Conservation (phyloP, 2,888 invertebrate species). For the Drosophila falleni region DNA sequence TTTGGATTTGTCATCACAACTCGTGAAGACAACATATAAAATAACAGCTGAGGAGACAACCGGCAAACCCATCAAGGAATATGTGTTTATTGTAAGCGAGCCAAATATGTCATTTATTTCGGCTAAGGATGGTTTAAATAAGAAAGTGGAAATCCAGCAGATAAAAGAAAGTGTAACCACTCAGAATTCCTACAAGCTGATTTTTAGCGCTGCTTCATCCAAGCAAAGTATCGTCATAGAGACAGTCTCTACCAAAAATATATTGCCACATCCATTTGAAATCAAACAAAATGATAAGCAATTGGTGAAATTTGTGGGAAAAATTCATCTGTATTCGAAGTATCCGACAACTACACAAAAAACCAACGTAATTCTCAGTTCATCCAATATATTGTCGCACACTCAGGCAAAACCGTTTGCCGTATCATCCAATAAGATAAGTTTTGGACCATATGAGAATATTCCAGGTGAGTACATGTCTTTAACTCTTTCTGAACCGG, state of each 20-base stretch:
- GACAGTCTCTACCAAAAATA: conserved; percentile 90
- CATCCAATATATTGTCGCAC: conserved; percentile 92
- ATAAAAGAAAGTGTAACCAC: conserved; percentile 86
- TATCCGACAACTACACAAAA: conserved; percentile 93
- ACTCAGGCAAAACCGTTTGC: conserved; percentile 91
- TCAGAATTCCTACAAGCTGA: conserved; percentile 87
- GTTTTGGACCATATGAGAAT: conserved; percentile 95
- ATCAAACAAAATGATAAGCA: conserved; percentile 98
- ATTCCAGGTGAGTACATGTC: conserved; percentile 85
- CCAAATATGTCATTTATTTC: conserved; percentile 91
- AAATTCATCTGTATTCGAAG: conserved; percentile 93
- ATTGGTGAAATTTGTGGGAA: conserved; percentile 94
- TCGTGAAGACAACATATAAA: conserved; percentile 93
- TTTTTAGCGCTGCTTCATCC: conserved; percentile 85
- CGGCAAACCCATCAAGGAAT: conserved; percentile 89
- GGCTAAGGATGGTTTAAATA: conserved; percentile 88
- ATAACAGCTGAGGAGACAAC: conserved; percentile 94
- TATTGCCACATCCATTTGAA: conserved; percentile 93
- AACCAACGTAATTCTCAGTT: conserved; percentile 91
- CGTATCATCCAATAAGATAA: conserved; percentile 92
- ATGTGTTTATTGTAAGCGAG: conserved; percentile 89
- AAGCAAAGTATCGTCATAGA: conserved; percentile 87
- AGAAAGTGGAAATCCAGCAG: conserved; percentile 87
- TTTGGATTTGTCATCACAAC: conserved; percentile 94
- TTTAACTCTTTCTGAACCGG: too few species aligned